A percentile compares a stretch with the other conserved stretches of the same genome.
These are phyloP conservation scores for Drosophila equinoxialis DNA, from an alignment of 1,140 invertebrate genomes.

Conservation along the genomic window DNA sequence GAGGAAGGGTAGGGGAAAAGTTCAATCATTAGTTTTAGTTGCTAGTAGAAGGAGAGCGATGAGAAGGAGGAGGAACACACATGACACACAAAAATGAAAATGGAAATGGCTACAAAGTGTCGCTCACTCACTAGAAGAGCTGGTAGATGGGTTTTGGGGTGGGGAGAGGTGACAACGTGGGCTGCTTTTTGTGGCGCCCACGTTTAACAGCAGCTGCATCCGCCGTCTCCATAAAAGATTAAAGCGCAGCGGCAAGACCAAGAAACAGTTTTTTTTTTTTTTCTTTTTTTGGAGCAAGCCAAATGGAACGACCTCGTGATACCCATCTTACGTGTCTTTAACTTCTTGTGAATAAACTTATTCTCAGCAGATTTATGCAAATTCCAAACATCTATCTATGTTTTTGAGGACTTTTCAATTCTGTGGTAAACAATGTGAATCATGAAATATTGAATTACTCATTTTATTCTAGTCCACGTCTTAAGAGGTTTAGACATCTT, in stretches of 20 bases:
- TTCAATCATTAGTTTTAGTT: conserved; percentile 69
- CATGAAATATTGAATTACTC: too few relatives aligned
- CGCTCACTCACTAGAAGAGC: conserved; percentile 23
- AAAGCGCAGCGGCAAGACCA: conserved; percentile 52
- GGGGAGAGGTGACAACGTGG: conserved; percentile 47
- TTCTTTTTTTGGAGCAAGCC: neutral
- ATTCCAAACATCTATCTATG: too few relatives aligned
- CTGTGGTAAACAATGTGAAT: too few relatives aligned
- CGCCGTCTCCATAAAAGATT: conserved; percentile 64
- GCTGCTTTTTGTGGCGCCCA: conserved; percentile 50
- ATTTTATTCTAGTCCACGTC: too few relatives aligned
- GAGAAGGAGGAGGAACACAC: neutral
- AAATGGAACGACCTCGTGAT: neutral
- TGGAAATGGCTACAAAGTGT: conserved; percentile 41
- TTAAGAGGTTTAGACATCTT: too few relatives aligned
- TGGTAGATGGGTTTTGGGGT: neutral
- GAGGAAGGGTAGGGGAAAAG: conserved; percentile 20
- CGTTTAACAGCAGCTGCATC: conserved; percentile 60
- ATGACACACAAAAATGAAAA: conserved; percentile 29
- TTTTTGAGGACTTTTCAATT: too few relatives aligned
- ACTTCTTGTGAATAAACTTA: too few relatives aligned
- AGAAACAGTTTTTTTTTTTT: neutral
- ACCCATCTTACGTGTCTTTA: neutral
- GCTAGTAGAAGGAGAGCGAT: neutral
- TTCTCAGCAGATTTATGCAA: too few relatives aligned